Evolutionary conservation across 2,797 vertebrate genomes (phyloP), one percentile per base, ranked within the genome.

Genomic region (Setipinna tenuifilis): DNA sequence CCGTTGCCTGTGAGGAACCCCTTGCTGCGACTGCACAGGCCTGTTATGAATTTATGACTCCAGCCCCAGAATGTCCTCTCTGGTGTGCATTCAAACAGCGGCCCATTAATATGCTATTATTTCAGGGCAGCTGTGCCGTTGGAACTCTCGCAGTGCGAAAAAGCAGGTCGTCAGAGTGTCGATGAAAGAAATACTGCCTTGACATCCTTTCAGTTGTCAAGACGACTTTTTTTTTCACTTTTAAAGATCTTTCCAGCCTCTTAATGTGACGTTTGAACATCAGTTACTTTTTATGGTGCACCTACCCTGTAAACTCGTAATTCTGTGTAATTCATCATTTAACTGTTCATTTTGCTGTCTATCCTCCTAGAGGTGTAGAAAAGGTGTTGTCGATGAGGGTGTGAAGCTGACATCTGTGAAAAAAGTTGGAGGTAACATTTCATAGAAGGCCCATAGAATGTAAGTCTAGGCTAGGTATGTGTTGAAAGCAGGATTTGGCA

Each of bases 51-150:
- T 78, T 78, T 78, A 78, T 78, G 71, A 44, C 71, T 78, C 16
- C 17, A 44, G 71, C 31, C 71, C 35, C 71, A 78, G 35, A 78
- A 78, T 44, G 28, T 78, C 71, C 6, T 78, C 71, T 44, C 71
- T 78, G 71, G 71, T 44, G 71, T 78, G 35, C 71, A 44, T 78
- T 78, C 41, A 35, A n/a, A 78, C 71, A 78, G 71, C 71, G 35
- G 71, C 35, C 71, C 35, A 78, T 78, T 78, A 78, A 78, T 78
- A 78, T 78, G 35, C 71, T 78, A 78, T 78, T 78, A 78, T 78
- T 78, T 41, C 17, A 11, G 71, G 71, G 71, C 71, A 78, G 71
- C 71, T 78, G 17, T 78, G 71, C 71, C 1, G 25, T 78, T 44
- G 35, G 71, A 78, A 21, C 71, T 44, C 71, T 78, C 5, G 35